These are phyloP conservation scores for Masticophis lateralis DNA, from an alignment of 2,797 vertebrate genomes.

Conservation along the genomic window DNA sequence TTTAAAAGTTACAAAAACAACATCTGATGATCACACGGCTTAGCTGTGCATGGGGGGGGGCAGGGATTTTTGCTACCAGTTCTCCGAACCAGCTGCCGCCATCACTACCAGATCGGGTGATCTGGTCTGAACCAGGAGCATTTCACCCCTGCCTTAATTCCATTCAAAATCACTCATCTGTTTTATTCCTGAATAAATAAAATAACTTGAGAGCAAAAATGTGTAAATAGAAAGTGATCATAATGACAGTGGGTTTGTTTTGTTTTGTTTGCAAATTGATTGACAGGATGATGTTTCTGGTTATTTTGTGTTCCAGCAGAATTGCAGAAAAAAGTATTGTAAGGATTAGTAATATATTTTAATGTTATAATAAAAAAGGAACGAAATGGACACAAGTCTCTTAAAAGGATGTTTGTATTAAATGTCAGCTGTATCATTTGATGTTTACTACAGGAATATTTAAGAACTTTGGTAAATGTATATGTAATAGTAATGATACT, in stretches of 20 bases:
- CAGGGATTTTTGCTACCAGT: no score
- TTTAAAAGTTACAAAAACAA: no score
- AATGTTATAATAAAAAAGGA: background rate
- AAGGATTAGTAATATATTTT: background rate
- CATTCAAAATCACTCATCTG: background rate
- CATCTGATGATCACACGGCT: no score
- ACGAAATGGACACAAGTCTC: background rate
- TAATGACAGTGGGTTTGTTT: background rate
- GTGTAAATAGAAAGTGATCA: conserved; percentile 5
- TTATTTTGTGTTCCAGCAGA: background rate
- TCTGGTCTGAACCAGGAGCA: no score
- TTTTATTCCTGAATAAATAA: background rate
- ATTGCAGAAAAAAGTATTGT: background rate
- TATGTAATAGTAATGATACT: background rate
- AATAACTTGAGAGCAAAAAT: background rate
- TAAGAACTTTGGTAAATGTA: background rate
- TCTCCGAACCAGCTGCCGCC: no score
- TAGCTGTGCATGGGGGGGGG: no score
- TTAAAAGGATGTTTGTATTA: background rate
- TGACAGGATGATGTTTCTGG: background rate
- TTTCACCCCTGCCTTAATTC: background rate
- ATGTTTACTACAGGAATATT: background rate
- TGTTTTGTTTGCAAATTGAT: background rate
- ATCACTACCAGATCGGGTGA: no score
- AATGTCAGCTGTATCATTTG: background rate